Conservation (phyloP, 2,888 invertebrate genomes). For the Scaptomyza reducta region DNA sequence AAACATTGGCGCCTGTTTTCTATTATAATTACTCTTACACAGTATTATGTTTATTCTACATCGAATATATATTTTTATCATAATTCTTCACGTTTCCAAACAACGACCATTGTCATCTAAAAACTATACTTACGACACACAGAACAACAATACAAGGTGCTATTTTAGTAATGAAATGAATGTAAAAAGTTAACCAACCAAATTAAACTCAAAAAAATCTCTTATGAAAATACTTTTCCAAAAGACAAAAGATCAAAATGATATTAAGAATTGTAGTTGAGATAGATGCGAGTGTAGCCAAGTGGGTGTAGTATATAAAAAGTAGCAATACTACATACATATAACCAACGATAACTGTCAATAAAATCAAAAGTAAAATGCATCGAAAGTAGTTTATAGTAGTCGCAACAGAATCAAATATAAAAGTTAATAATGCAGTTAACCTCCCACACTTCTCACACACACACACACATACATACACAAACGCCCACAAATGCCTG, state of each 20-base stretch:
- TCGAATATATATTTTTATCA: constrained; percentile 27
- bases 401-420: constrained; percentile 66
- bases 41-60: constrained; percentile 40
- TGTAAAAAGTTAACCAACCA: constrained; percentile 49
- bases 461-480: constrained; percentile 7
- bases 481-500: constrained; percentile 45
- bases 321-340: constrained; percentile 31
- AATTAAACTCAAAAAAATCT: constrained; percentile 26
- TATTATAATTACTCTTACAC: constrained; percentile 27
- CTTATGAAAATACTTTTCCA: constrained; percentile 51
- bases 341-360: constrained; percentile 79
- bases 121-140: constrained; percentile 57
- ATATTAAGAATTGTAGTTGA: constrained; percentile 46
- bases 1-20: constrained; percentile 23
- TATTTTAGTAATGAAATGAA: constrained; percentile 69
- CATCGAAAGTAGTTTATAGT: constrained; percentile 73
- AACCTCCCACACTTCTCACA: constrained; percentile 1
- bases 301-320: constrained; percentile 27
- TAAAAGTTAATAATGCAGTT: constrained; percentile 14
- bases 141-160: constrained; percentile 76
- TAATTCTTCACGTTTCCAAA: constrained; percentile 44
- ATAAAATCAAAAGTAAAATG: constrained; percentile 77
- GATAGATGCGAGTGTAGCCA: constrained; percentile 25
- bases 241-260: constrained; percentile 49
- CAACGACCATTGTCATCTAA: constrained; percentile 68